These are phyloP conservation scores for Lasioglossum marginatum DNA, from an alignment of 2,888 invertebrate genomes.

Conservation along the genomic window DNA sequence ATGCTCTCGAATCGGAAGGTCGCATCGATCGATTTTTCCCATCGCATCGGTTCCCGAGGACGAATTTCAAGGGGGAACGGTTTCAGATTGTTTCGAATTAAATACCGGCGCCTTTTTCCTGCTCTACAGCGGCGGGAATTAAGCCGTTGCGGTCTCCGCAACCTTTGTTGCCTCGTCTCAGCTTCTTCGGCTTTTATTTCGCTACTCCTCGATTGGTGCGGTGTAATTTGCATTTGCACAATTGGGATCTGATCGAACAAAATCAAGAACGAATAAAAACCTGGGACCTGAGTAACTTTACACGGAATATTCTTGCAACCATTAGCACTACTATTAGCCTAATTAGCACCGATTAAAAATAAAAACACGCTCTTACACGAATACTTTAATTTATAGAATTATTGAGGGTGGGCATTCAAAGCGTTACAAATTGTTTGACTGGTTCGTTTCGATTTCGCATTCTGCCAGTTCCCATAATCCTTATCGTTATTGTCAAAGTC, in stretches of 20 bases:
- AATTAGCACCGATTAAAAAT: background rate
- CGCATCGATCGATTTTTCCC: constrained; percentile 3
- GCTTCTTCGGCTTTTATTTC: background rate
- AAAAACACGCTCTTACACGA: background rate
- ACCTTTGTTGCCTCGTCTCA: background rate
- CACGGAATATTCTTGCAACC: background rate
- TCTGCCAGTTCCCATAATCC: background rate
- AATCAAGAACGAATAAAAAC: background rate
- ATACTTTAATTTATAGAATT: background rate
- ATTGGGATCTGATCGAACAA: background rate
- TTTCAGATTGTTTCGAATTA: constrained; percentile 5
- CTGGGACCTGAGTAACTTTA: background rate
- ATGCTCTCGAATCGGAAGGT: constrained; percentile 34
- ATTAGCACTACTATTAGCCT: no score
- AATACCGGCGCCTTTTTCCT: constrained; percentile 4
- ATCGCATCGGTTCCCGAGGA: background rate
- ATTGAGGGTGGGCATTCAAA: background rate
- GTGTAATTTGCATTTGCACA: constrained; percentile 4
- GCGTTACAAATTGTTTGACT: background rate
- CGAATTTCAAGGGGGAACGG: constrained; percentile 4
- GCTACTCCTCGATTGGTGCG: background rate
- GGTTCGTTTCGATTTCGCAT: background rate
- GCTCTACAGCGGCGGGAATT: background rate
- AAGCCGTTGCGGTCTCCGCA: background rate
- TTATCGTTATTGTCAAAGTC: background rate